Percentiles rank a stretch among this genome's conserved stretches.
Evolutionary conservation across 1,140 invertebrate genomes (phyloP).

Genomic region (Neodiprion lecontei): DNA sequence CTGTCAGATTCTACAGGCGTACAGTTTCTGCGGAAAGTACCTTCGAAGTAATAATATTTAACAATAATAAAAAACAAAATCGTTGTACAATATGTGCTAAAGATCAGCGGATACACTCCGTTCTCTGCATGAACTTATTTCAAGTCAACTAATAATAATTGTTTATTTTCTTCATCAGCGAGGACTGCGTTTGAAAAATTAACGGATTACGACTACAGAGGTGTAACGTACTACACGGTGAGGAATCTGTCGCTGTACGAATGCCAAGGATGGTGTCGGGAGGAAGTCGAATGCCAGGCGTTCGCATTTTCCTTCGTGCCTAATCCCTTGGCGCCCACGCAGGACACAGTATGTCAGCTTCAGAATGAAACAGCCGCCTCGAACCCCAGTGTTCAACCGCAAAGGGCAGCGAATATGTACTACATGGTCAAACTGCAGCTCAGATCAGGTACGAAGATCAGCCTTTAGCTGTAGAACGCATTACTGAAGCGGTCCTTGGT

Average conservation of each 20-base stretch:
- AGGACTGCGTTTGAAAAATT: constrained; percentile 92
- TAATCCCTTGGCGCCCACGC: constrained; percentile 88
- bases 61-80: too few species aligned
- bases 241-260: constrained; percentile 92
- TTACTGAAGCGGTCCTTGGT: neutral
- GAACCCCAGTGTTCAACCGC: constrained; percentile 82
- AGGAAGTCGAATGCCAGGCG: constrained; percentile 89
- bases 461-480: neutral
- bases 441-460: constrained; percentile 70
- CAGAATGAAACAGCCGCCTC: constrained; percentile 91
- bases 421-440: constrained; percentile 95
- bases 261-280: constrained; percentile 93
- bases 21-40: too few species aligned
- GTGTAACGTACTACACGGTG: constrained; percentile 91
- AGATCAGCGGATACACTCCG: too few species aligned
- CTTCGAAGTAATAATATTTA: too few species aligned
- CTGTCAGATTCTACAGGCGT: too few species aligned
- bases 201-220: constrained; percentile 89
- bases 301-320: constrained; percentile 91
- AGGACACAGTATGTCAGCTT: constrained; percentile 90
- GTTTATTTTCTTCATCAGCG: constrained; percentile 61
- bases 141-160: neutral
- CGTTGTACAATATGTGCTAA: too few species aligned
- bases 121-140: too few species aligned
- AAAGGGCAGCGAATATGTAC: constrained; percentile 88